Conservation (phyloP, 2,113 vertebrate genomes). For the Carassius gibelio region DNA sequence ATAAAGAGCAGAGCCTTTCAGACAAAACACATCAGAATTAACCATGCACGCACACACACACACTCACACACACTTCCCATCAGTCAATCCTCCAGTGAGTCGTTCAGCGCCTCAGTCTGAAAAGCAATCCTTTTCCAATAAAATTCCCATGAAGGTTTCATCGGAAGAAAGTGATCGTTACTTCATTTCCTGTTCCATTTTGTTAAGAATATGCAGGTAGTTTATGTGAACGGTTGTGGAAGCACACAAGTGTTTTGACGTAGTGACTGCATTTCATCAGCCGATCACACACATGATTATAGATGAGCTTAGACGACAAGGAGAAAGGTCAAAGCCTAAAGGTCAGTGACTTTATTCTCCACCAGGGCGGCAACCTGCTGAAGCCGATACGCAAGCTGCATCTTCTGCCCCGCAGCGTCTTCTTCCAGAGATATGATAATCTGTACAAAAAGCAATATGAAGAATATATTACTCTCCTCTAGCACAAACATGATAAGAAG, state of each 20-base stretch:
- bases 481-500: not conserved
- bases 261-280: not conserved
- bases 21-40: constrained; percentile 18
- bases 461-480: not conserved
- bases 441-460: constrained; percentile 61
- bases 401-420: constrained; percentile 84
- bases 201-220: constrained; percentile 23
- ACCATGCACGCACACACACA: constrained; percentile 6
- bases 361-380: constrained; percentile 88
- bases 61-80: not conserved
- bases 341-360: constrained; percentile 90
- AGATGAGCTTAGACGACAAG: not conserved
- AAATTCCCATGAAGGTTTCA: constrained; percentile 14
- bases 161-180: not conserved
- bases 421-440: constrained; percentile 86
- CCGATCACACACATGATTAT: not conserved
- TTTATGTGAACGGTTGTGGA: not conserved
- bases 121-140: constrained; percentile 20
- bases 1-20: constrained; percentile 2
- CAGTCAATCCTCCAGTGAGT: constrained; percentile 10
- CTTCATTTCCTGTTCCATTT: constrained; percentile 35
- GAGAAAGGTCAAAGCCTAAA: constrained; percentile 50
- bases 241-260: not conserved
- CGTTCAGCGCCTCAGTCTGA: not conserved
- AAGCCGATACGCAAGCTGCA: constrained; percentile 87